phyloP scores from a whole-genome alignment of 2,888 invertebrate species.

The Caenorhabditis doughertyi region DNA sequence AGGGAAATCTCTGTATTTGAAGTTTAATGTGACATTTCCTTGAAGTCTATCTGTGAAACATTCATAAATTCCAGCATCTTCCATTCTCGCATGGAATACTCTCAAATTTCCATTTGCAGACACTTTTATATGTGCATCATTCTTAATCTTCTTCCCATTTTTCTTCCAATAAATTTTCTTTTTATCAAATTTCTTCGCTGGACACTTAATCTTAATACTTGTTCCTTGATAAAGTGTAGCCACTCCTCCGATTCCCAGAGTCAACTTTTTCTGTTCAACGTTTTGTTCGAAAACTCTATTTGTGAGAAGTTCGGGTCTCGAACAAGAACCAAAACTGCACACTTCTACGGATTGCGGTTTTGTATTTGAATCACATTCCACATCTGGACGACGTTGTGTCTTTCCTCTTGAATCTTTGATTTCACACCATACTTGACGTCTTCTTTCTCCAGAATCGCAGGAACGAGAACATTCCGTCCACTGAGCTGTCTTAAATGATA shows the following conservation, averaged over 20 bases:
- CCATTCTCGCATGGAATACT: constrained; percentile 88
- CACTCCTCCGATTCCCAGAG: constrained; percentile 91
- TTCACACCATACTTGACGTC: constrained; percentile 90
- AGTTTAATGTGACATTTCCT: constrained; percentile 90
- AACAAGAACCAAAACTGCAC: constrained; percentile 86
- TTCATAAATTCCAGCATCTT: constrained; percentile 85
- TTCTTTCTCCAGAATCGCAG: constrained; percentile 94
- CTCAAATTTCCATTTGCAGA: constrained; percentile 93
- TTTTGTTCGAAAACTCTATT: constrained; percentile 87
- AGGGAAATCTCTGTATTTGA: constrained; percentile 86
- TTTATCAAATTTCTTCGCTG: constrained; percentile 89
- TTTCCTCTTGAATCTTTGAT: constrained; percentile 94
- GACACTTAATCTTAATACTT: constrained; percentile 94
- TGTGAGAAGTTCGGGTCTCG: constrained; percentile 64
- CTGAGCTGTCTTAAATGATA: constrained; percentile 66
- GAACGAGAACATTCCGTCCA: constrained; percentile 89
- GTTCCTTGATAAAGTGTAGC: constrained; percentile 93
- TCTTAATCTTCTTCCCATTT: constrained; percentile 88
- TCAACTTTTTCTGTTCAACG: constrained; percentile 87
- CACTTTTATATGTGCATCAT: constrained; percentile 87
- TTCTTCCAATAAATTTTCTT: constrained; percentile 90
- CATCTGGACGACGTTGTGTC: constrained; percentile 86
- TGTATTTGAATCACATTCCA: constrained; percentile 87
- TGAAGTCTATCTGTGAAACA: constrained; percentile 85
- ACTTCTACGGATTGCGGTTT: constrained; percentile 89